Percentiles rank a stretch among this genome's conserved stretches.
phyloP scores from a whole-genome alignment of 2,888 invertebrate genomes.

The Eristalis pertinax region DNA sequence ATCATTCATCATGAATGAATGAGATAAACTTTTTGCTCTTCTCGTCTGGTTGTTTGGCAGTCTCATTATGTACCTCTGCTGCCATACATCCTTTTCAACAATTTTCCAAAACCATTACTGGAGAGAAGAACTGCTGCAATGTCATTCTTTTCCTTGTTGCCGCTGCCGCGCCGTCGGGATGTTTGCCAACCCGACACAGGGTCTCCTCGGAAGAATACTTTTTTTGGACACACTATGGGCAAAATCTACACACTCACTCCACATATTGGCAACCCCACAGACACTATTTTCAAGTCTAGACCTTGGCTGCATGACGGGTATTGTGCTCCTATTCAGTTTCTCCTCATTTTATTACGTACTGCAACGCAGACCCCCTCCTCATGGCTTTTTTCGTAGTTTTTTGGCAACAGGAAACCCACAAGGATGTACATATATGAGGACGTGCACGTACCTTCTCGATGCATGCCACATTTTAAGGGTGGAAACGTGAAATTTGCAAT shows the following conservation, averaged over 20 bases:
- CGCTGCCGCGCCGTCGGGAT: constrained; percentile 49
- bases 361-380: constrained; percentile 30
- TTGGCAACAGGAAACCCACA: constrained; percentile 63
- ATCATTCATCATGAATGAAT: constrained; percentile 71
- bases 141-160: constrained; percentile 46
- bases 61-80: constrained; percentile 48
- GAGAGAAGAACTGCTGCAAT: constrained; percentile 63
- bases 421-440: constrained; percentile 20
- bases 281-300: constrained; percentile 73
- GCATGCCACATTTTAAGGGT: constrained; percentile 53
- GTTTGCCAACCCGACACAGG: constrained; percentile 66
- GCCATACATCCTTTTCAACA: constrained; percentile 30
- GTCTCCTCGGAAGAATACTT: constrained; percentile 49
- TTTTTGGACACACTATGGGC: constrained; percentile 33
- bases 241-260: constrained; percentile 29
- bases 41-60: constrained; percentile 55
- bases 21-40: constrained; percentile 51
- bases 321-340: constrained; percentile 41
- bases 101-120: constrained; percentile 39
- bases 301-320: constrained; percentile 65
- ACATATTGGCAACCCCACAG: constrained; percentile 35
- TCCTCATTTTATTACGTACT: constrained; percentile 65
- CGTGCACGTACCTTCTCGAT: constrained; percentile 35
- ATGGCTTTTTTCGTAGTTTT: constrained; percentile 39
- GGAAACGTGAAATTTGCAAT: constrained; percentile 58